A percentile compares a stretch with the other conserved stretches of the same genome.
Evolutionary conservation across 2,888 invertebrate species (phyloP).

Genomic region (Beris morrisii): DNA sequence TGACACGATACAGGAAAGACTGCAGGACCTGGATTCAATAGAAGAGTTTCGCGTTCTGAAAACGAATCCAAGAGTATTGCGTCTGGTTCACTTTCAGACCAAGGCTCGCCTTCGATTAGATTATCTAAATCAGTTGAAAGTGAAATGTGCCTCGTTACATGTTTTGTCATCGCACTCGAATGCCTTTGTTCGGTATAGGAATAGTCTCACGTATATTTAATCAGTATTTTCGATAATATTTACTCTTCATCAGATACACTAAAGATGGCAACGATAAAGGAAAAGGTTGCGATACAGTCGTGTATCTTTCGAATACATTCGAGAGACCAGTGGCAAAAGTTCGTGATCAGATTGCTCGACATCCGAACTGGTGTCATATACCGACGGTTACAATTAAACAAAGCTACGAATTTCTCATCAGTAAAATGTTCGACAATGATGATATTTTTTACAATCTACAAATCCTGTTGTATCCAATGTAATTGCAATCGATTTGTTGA

Average conservation of each 20-base stretch:
- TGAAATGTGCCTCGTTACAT: slow-evolving; percentile 58
- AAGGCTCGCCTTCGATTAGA: slow-evolving; percentile 58
- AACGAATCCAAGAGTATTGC: slow-evolving; percentile 63
- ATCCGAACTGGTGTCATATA: slow-evolving; percentile 67
- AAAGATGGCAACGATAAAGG: slow-evolving; percentile 62
- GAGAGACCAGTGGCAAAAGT: slow-evolving; percentile 47
- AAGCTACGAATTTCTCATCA: slow-evolving; percentile 61
- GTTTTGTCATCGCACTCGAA: slow-evolving; percentile 54
- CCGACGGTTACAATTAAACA: slow-evolving; percentile 63
- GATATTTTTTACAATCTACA: slow-evolving; percentile 65
- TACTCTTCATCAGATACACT: slow-evolving; percentile 55
- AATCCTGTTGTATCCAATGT: slow-evolving; percentile 71
- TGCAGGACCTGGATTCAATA: slow-evolving; percentile 60
- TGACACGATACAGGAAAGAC: slow-evolving; percentile 61
- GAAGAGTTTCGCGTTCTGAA: slow-evolving; percentile 65
- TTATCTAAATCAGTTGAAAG: slow-evolving; percentile 58
- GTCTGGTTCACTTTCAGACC: slow-evolving; percentile 58
- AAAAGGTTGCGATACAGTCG: slow-evolving; percentile 55
- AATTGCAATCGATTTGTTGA: slow-evolving; percentile 35
- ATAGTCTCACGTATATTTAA: not conserved
- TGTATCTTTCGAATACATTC: slow-evolving; percentile 55
- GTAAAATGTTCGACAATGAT: slow-evolving; percentile 57
- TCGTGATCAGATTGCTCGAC: slow-evolving; percentile 57
- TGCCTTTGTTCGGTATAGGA: slow-evolving; percentile 54
- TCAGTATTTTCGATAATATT: not conserved